These are phyloP conservation scores for Bucorvus abyssinicus DNA, from an alignment of 2,797 vertebrate genomes.

Conservation along the genomic window DNA sequence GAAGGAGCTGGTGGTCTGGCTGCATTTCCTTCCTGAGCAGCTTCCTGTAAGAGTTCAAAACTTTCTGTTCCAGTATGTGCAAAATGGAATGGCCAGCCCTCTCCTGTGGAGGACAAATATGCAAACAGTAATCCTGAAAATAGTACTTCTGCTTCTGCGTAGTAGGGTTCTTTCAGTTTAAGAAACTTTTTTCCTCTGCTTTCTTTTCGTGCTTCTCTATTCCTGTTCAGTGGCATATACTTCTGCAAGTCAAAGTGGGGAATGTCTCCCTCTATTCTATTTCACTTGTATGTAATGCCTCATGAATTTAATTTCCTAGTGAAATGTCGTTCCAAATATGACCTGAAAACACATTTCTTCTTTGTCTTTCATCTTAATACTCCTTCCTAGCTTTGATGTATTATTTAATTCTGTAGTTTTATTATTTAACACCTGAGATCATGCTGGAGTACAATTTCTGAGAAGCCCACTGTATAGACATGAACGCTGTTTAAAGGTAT, in stretches of 20 bases:
- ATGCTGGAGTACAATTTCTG: background rate
- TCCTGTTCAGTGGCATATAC: background rate
- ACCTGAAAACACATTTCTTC: background rate
- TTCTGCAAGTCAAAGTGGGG: background rate
- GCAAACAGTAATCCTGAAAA: background rate
- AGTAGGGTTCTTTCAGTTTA: background rate
- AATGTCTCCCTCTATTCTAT: background rate
- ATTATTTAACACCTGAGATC: background rate
- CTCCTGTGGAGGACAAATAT: background rate
- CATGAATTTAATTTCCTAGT: background rate
- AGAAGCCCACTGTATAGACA: background rate
- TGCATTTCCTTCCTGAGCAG: background rate
- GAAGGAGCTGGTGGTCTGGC: background rate
- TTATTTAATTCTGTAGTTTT: background rate
- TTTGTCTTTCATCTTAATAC: background rate
- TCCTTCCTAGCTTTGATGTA: background rate
- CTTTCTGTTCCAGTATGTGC: background rate
- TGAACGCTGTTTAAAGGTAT: background rate
- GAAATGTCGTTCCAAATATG: background rate
- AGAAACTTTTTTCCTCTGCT: background rate
- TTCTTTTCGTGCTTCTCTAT: background rate
- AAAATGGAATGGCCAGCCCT: background rate
- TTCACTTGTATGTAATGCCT: background rate
- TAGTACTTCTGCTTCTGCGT: background rate
- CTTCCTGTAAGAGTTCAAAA: background rate